Conservation (phyloP, 2,113 vertebrate genomes). For the Willisornis vidua region DNA sequence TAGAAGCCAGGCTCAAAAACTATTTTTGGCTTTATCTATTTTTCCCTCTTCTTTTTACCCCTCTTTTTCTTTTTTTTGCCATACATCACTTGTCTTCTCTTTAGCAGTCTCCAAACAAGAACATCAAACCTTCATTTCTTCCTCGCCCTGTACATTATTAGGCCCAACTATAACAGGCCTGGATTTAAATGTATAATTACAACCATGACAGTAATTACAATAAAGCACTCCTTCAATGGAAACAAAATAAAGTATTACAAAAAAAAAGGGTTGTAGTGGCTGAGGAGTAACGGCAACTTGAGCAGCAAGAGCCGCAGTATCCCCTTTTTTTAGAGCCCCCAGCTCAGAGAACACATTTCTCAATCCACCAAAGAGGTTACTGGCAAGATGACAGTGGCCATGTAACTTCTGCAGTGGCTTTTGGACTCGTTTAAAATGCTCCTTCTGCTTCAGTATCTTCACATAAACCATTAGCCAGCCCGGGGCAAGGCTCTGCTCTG, state of each 20-base stretch:
- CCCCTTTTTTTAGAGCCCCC: background rate
- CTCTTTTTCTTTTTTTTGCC: background rate
- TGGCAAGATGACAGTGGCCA: constrained; percentile 62
- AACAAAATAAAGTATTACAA: background rate
- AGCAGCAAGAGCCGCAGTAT: background rate
- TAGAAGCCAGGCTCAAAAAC: constrained; percentile 18
- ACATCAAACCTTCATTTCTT: constrained; percentile 34
- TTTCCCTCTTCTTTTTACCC: background rate
- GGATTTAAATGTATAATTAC: constrained; percentile 37
- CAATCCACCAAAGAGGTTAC: constrained; percentile 44
- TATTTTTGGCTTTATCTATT: constrained; percentile 21
- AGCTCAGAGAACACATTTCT: constrained; percentile 21
- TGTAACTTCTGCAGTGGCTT: constrained; percentile 48
- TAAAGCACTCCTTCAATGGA: constrained; percentile 43
- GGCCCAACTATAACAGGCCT: background rate
- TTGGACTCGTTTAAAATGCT: background rate
- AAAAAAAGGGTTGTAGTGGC: background rate
- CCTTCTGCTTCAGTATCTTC: constrained; percentile 34
- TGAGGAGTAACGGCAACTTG: background rate
- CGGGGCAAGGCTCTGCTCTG: background rate
- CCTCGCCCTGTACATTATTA: background rate
- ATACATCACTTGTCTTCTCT: background rate
- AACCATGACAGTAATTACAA: constrained; percentile 47
- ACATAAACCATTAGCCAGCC: background rate
- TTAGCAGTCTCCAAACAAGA: background rate